Conservation (phyloP, 2,888 invertebrate species). For the Ecdyonurus torrentis region DNA sequence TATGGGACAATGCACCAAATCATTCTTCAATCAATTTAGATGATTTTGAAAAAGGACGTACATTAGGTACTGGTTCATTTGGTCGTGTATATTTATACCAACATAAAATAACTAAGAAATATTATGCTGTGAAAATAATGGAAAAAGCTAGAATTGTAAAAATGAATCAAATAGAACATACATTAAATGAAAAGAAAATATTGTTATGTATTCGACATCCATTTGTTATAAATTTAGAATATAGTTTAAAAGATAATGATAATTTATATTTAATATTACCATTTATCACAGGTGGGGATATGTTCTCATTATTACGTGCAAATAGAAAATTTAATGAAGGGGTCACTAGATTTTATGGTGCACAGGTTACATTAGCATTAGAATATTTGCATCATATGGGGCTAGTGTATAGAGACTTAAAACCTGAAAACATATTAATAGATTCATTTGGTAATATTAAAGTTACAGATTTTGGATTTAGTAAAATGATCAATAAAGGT, state of each 20-base stretch:
- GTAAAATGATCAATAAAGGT: background rate
- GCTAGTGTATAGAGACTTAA: background rate
- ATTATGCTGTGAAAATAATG: slow-evolving; percentile 5
- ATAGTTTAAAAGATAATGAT: background rate
- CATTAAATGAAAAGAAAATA: slow-evolving; percentile 5
- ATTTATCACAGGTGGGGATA: background rate
- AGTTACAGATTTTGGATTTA: slow-evolving; percentile 4
- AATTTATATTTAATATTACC: slow-evolving; percentile 1
- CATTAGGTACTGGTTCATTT: slow-evolving; percentile 3
- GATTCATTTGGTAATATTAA: background rate
- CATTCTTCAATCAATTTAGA: background rate
- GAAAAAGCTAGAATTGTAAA: slow-evolving; percentile 2
- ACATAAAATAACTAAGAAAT: background rate
- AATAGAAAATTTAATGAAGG: background rate
- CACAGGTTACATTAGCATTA: background rate
- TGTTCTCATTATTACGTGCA: background rate
- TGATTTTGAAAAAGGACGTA: background rate
- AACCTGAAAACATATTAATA: slow-evolving; percentile 1
- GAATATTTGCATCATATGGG: background rate
- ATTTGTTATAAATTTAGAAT: slow-evolving; percentile 1
- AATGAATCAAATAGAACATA: slow-evolving; percentile 4
- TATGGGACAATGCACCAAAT: background rate
- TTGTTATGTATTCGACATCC: background rate
- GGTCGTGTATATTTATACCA: background rate
- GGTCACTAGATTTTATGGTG: background rate